Evolutionary conservation across 1,140 invertebrate species (phyloP).

Genomic region (Temnothorax longispinosus): DNA sequence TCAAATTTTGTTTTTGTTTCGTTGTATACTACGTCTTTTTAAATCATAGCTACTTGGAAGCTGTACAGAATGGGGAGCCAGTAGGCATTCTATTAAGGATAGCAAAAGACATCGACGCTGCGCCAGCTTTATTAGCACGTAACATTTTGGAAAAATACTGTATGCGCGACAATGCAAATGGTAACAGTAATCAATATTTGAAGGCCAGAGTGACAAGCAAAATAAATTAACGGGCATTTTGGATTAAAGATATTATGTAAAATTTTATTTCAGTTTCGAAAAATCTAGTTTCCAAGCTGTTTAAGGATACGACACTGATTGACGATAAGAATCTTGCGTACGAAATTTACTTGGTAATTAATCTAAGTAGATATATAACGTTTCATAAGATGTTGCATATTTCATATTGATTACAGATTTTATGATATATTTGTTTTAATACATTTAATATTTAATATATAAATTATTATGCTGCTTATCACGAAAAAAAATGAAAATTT

Average conservation of each 20-base stretch:
- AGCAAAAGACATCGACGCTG: slow-evolving; percentile 86
- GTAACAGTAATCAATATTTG: slow-evolving; percentile 63
- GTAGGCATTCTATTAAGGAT: slow-evolving; percentile 87
- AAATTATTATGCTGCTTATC: background rate
- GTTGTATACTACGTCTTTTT: slow-evolving; percentile 9
- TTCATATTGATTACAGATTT: slow-evolving; percentile 75
- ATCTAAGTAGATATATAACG: slow-evolving; percentile 29
- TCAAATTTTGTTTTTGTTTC: background rate
- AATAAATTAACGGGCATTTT: slow-evolving; percentile 8
- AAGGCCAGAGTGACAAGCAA: background rate
- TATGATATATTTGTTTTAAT: background rate
- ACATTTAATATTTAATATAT: background rate
- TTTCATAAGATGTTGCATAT: slow-evolving; percentile 69
- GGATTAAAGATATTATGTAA: slow-evolving; percentile 28
- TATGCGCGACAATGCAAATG: slow-evolving; percentile 71
- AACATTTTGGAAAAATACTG: slow-evolving; percentile 88
- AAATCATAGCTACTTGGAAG: slow-evolving; percentile 73
- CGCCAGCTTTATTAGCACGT: slow-evolving; percentile 89
- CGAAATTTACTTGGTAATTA: slow-evolving; percentile 91
- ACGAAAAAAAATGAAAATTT: slow-evolving; percentile 7
- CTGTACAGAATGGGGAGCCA: slow-evolving; percentile 76
- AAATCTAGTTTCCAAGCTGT: slow-evolving; percentile 86
- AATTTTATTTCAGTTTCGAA: slow-evolving; percentile 67
- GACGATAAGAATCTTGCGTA: slow-evolving; percentile 90
- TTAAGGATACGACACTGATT: slow-evolving; percentile 91